Base-by-base conservation (phyloP, 1,140 invertebrate species). In the Thereuonema tuberculata region DNA sequence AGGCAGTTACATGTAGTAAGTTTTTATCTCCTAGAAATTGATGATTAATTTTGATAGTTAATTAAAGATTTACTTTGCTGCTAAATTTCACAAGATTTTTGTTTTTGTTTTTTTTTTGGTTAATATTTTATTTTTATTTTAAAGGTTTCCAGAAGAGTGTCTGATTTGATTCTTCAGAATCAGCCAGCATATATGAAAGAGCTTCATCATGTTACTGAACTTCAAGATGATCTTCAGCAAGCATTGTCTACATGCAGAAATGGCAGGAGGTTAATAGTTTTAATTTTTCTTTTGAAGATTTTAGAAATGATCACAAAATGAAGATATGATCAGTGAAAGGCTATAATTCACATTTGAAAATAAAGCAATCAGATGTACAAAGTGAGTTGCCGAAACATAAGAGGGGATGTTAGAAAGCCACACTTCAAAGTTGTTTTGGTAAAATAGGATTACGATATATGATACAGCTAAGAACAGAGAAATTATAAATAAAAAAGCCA, bases 81-180 rank as follows among this genome's bases (percentile, higher is more conserved):
- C n/a, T n/a, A n/a, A 37, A 37, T 37, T 37, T 37, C 31, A 37
- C 31, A 17, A 5, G 5, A 5, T 9, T 17, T 9, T n/a, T n/a
- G n/a, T n/a, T n/a, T 37, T 9, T 17, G 31, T 9, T 17, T 37
- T 37, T 37, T 9, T 37, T 37, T 37, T 9, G 17, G 5, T 37
- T 37, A 37, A 5, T 37, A 9, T 9, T 17, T 29, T 37, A 0
- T 56, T 37, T 50, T 15, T 15, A 61, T 1, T 56, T 62, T 63
- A n/a, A 61, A 75, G 73, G 72, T 75, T 29, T 93, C 89, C 0
- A 91, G 89, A 64, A 88, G 92, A 74, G 86, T 95, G 0, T 80
- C 93, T 0, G 87, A 93, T 64, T 76, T 95, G 20, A 94, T 96
- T 65, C 75, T 93, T 12, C 86, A 95, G 70, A 90, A 96, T 63